Percentiles rank a stretch among this genome's conserved stretches.
Evolutionary conservation across 2,113 vertebrate species (phyloP).

Genomic region (Genyomyrus donnyi): DNA sequence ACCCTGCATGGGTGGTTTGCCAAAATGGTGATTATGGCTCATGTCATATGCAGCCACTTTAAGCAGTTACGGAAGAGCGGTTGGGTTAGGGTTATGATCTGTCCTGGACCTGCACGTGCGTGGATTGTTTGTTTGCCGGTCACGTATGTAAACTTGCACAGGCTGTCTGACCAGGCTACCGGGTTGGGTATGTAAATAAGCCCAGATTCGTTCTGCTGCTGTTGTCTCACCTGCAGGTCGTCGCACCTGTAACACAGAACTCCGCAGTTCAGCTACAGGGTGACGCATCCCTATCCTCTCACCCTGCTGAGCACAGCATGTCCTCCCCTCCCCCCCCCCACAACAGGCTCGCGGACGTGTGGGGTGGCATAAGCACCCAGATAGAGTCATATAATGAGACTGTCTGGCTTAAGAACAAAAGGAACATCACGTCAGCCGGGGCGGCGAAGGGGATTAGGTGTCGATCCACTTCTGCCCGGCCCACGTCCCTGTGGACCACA

Average conservation of each 20-base stretch:
- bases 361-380: constrained; percentile 10
- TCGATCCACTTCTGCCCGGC: constrained; percentile 48
- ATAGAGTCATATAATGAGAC: constrained; percentile 39
- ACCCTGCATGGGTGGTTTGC: neutral
- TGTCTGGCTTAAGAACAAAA: constrained; percentile 61
- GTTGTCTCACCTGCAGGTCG: neutral
- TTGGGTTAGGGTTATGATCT: neutral
- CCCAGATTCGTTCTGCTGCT: neutral
- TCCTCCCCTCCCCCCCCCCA: neutral
- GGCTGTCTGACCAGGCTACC: neutral
- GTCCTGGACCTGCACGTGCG: neutral
- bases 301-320: neutral
- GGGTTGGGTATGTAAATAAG: neutral
- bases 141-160: neutral
- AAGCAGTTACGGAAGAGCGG: neutral
- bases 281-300: neutral
- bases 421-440: constrained; percentile 42
- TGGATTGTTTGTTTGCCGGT: neutral
- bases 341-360: neutral
- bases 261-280: neutral
- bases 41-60: neutral
- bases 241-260: neutral
- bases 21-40: neutral
- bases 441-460: constrained; percentile 52
- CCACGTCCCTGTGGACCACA: constrained; percentile 44